Evolutionary conservation across 2,797 vertebrate species (phyloP), one percentile per base, ranked within the genome.

Genomic region (Vespertilio murinus): DNA sequence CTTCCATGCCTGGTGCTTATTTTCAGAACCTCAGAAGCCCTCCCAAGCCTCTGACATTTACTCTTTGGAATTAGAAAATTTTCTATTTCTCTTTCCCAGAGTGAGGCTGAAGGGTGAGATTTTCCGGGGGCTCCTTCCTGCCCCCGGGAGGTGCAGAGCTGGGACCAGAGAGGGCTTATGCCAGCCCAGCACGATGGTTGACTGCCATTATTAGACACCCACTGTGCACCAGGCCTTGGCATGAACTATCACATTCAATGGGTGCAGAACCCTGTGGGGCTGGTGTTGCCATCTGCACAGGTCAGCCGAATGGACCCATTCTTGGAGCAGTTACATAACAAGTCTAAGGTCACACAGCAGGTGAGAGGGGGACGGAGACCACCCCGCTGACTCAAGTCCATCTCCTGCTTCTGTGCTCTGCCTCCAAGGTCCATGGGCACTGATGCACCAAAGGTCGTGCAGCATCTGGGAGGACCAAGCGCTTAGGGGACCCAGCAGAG

Each of bases 41-140:
- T 78, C 67, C 77, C 40, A 82, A 86, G 81, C 70, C 70, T 83
- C 86, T 95, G 69, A 87, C 75, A 92, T 82, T 96, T 94, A 94
- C 86, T 94, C 74, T 92, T 64, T n/a, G 13, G 56, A 90, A 90
- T 92, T 70, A 87, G 75, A 64, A 82, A 42, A 45, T 5, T 90
- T 90, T 93, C 49, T 49, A 35, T 38, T 86, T 77, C 91, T 90
- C 67, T 84, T 69, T 91, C 65, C 33, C 87, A 90, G 81, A 77
- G 75, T 1, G 0, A 90, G 47, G 42, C 80, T 49, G 47, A 20
- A 0, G 1, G 54, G 17, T 13, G n/a, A 69, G 54, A n/a, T 90
- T 90, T 87, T 70, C 90, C 38, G 1, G 0, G 20, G 25, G 69
- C 35, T 8, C 10, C 28, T 52, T 2, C 42, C 42, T 67, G 88